Evolutionary conservation across 2,888 invertebrate genomes (phyloP).

Genomic region (Sturmia bella): DNA sequence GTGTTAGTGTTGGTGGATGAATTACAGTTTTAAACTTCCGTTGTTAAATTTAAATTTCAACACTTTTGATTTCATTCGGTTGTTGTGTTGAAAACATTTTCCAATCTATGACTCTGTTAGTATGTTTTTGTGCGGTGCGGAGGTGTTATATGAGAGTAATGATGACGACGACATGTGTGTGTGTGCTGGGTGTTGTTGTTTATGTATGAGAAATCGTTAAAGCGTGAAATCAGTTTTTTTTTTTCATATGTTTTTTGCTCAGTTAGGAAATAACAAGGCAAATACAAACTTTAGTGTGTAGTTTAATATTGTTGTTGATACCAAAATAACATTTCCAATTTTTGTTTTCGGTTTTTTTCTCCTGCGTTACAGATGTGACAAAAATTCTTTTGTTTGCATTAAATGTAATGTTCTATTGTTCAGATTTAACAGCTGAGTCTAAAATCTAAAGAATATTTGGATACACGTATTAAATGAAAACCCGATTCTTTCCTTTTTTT

Average conservation of each 20-base stretch:
- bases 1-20: background rate
- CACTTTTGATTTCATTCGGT: constrained; percentile 67
- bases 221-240: constrained; percentile 66
- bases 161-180: background rate
- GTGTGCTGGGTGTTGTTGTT: constrained; percentile 21
- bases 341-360: constrained; percentile 2
- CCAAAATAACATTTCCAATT: background rate
- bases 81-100: constrained; percentile 48
- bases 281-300: no score
- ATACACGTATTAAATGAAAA: no score
- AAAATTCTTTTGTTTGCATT: constrained; percentile 40
- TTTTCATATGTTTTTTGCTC: constrained; percentile 23
- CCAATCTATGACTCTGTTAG: constrained; percentile 5
- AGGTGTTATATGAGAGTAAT: background rate
- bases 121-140: background rate
- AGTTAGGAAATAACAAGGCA: background rate
- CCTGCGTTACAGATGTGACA: background rate
- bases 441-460: background rate
- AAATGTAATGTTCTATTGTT: constrained; percentile 56
- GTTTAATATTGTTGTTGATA: no score
- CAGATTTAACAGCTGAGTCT: constrained; percentile 60
- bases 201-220: constrained; percentile 61
- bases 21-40: constrained; percentile 48
- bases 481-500: background rate
- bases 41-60: constrained; percentile 58